Conservation (phyloP, 2,888 invertebrate genomes). For the Octodonta nipae region DNA sequence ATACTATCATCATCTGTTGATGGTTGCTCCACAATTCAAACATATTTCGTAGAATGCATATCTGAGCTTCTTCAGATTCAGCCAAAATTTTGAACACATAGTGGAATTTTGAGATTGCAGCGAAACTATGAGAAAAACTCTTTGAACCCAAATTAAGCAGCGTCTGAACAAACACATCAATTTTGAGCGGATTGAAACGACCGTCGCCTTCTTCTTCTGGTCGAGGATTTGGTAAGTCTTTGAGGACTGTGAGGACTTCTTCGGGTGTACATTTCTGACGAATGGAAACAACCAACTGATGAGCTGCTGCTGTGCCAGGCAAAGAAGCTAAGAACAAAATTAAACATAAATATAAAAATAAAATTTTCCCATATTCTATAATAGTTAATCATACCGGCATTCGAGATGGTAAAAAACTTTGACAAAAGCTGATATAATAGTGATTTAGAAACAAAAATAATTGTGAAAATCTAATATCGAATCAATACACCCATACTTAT, state of each 20-base stretch:
- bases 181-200: slow-evolving; percentile 81
- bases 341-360: neutral
- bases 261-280: slow-evolving; percentile 82
- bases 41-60: slow-evolving; percentile 80
- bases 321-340: slow-evolving; percentile 44
- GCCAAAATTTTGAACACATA: slow-evolving; percentile 83
- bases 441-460: no score
- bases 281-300: slow-evolving; percentile 74
- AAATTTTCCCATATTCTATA: no score
- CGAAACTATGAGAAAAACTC: slow-evolving; percentile 95
- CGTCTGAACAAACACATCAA: slow-evolving; percentile 94
- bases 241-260: slow-evolving; percentile 74
- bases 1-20: slow-evolving; percentile 91
- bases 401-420: no score
- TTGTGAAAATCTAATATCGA: no score
- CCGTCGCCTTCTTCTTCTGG: slow-evolving; percentile 62
- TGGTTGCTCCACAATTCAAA: slow-evolving; percentile 93
- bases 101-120: slow-evolving; percentile 94
- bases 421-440: no score
- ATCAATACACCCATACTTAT: no score
- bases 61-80: slow-evolving; percentile 89
- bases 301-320: slow-evolving; percentile 71
- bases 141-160: slow-evolving; percentile 86
- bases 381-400: no score
- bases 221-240: slow-evolving; percentile 71